Evolutionary conservation across 1,140 invertebrate genomes (phyloP), one percentile per base, ranked within the genome.

Genomic region (Paraescarpia echinospica): DNA sequence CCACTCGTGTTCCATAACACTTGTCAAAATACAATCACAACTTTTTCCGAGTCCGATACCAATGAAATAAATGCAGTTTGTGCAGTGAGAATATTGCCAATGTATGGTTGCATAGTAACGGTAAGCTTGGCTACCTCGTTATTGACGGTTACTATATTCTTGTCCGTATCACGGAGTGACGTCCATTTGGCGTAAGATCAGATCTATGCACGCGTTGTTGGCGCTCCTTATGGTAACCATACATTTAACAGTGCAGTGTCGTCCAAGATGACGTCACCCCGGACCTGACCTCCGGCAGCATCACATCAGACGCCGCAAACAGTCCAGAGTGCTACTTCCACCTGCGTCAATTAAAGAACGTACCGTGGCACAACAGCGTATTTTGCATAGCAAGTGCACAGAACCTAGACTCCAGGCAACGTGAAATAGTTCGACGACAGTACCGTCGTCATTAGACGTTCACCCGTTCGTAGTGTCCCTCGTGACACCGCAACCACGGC

Each of bases 401-500:
- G 59, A 77, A 77, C 59, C 18, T 77, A 77, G 59, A 12, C 59
- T 77, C 59, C 59, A 18, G 59, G 59, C 59, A 77, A 77, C 59
- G 59, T 22, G 59, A 31, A 27, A 77, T 77, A 77, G 59, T 77
- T 77, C 1, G 27, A 77, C 59, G 59, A 18, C 59, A 31, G 0
- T 77, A 18, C 22, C 59, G 0, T 77, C 59, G 9, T 31, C 59
- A 18, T 77, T 77, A 77, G 12, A 77, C 18, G 27, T 41, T 41
- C 90, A 92, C 91, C n/a, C 22, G 34, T 34, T 41, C 91, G 89
- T 92, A 92, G 48, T 41, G 92, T 14, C 93, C 41, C 8, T 93
- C 93, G 34, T 48, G 59, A n/a, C 90, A 41, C 34, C 90, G 8
- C 27, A 92, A 88, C 93, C 93, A 93, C 89, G 93, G 93, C 41